Evolutionary conservation across 30 jellyfish, hydroid and myxozoan genomes (phyloP).

Genomic region (Aurelia aurita): DNA sequence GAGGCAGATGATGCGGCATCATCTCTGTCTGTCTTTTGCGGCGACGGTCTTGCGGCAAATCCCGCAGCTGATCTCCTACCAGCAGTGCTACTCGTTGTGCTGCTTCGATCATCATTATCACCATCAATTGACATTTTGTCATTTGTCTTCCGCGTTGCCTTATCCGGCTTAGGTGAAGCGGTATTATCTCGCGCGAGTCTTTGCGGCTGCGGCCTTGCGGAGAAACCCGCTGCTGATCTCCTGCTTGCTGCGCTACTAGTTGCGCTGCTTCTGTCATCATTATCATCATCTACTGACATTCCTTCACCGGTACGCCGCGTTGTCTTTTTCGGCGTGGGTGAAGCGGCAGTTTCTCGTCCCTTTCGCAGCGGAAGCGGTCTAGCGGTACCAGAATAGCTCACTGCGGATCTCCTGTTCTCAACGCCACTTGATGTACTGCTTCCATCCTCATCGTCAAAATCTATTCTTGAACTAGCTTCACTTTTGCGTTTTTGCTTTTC

Average conservation of each 20-base stretch:
- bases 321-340: constrained; percentile 7
- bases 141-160: not conserved
- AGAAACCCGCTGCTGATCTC: constrained; percentile 6
- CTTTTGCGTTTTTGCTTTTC: too few relatives aligned
- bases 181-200: too few relatives aligned
- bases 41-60: too few relatives aligned
- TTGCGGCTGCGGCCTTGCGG: too few relatives aligned
- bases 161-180: not conserved
- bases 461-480: too few relatives aligned
- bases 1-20: not conserved
- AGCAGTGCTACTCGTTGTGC: constrained; percentile 6
- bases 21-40: not conserved
- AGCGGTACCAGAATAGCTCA: not conserved
- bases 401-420: too few relatives aligned
- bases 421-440: too few relatives aligned
- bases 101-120: constrained; percentile 6
- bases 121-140: not conserved
- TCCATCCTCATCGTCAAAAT: too few relatives aligned
- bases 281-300: constrained; percentile 44
- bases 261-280: constrained; percentile 36
- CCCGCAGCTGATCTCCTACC: not conserved
- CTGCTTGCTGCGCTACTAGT: constrained; percentile 33
- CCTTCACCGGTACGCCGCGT: constrained; percentile 8
- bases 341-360: constrained; percentile 3
- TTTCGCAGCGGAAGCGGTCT: constrained; percentile 15